Percentiles rank a stretch among this genome's conserved stretches.
These are phyloP conservation scores for Gasterosteus nipponicus DNA, from an alignment of 2,113 vertebrate species.

Conservation along the genomic window DNA sequence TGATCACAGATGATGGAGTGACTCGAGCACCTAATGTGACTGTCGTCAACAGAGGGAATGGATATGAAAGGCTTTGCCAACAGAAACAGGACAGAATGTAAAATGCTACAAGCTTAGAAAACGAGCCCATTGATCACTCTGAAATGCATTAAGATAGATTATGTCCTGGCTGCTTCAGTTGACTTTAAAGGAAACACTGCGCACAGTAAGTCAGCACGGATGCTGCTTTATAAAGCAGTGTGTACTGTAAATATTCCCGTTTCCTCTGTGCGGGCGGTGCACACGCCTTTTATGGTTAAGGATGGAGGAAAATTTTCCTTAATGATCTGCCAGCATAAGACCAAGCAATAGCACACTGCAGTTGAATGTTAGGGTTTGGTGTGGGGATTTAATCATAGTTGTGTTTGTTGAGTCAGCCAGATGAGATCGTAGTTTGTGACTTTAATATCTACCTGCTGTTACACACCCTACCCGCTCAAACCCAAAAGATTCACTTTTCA, in stretches of 20 bases:
- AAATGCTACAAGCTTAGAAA: constrained; percentile 14
- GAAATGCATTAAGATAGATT: constrained; percentile 28
- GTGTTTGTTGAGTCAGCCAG: constrained; percentile 12
- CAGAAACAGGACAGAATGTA: constrained; percentile 41
- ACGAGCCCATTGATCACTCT: constrained; percentile 26
- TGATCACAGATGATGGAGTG: constrained; percentile 44
- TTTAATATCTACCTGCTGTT: neutral
- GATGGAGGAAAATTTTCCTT: constrained; percentile 16
- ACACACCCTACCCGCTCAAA: too few species aligned
- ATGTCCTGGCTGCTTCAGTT: constrained; percentile 16
- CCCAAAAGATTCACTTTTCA: too few species aligned
- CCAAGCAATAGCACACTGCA: constrained; percentile 11
- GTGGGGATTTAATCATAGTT: constrained; percentile 19
- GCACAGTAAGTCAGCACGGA: constrained; percentile 24
- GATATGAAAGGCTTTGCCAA: constrained; percentile 44
- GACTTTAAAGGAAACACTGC: constrained; percentile 50
- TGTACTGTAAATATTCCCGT: constrained; percentile 54
- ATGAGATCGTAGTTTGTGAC: neutral
- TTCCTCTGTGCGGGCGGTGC: constrained; percentile 38
- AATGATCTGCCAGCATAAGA: constrained; percentile 23
- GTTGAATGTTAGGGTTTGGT: neutral
- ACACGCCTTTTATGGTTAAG: constrained; percentile 38
- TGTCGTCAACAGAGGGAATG: constrained; percentile 53
- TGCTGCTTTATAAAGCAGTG: constrained; percentile 39
- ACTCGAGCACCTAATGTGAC: constrained; percentile 29